Evolutionary conservation across 2,888 invertebrate genomes (phyloP), one percentile per base, ranked within the genome.

Genomic region (Torymus tubicola): DNA sequence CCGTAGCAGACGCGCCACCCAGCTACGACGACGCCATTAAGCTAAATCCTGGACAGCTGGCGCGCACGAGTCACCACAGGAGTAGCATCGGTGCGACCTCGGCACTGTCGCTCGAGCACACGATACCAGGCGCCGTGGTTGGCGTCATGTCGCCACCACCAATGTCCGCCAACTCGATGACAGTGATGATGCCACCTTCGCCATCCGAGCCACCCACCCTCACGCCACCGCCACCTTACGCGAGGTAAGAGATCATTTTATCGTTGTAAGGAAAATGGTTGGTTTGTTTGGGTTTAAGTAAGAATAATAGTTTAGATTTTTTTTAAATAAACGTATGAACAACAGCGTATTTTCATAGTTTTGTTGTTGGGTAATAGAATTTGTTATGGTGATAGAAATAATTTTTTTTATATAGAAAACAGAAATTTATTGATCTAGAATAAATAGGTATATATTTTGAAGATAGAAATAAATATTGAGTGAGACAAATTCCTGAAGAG

Each of bases 21-120:
- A 94, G 94, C 18, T 95, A 95, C 90, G 94, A 95, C 88, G 95
- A 95, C 87, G 95, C 95, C 67, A 94, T 95, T 86, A 94, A 94
- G 89, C 91, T 95, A 82, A 93, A 93, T 91, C 94, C 95, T 18
- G 92, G 93, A 83, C 91, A 93, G 61, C 90, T 94, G 83, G 82
- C 87, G 86, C 72, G 76, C 85, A 50, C 80, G 16, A 67, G n/a
- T 12, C 68, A 75, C 12, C 65, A 71, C 3, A 67, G 69, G 0
- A 78, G 42, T 21, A 81, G 72, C 16, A 71, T 76, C 53, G 63
- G 77, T 11, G 64, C 70, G 0, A n/a, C 63, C 31, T 77, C 75
- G 13, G 21, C 58, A 0, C 21, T 81, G 10, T 78, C 78, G 14
- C 5, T 67, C 1, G 81, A 79, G 52, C 76, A 75, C 42, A 18